Percentiles rank a stretch among this genome's conserved stretches.
Evolutionary conservation across 2,797 vertebrate species (phyloP).

Genomic region (Smutsia temminckii): DNA sequence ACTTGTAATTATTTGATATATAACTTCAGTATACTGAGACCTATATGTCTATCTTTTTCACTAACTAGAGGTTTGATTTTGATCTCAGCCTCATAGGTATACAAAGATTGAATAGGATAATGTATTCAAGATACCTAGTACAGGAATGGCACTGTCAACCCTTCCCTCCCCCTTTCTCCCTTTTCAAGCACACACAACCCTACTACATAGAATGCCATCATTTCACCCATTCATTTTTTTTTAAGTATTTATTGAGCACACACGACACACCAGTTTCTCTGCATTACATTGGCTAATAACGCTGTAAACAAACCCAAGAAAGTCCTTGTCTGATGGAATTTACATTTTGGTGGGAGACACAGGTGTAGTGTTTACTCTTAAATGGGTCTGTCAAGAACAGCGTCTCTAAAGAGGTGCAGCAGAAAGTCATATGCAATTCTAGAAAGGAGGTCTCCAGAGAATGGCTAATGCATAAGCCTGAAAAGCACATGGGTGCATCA

Average conservation of each 20-base stretch:
- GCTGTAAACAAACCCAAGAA: neutral
- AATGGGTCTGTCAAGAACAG: neutral
- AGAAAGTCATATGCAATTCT: neutral
- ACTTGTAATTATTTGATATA: constrained; percentile 3
- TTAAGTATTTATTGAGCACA: neutral
- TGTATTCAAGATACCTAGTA: neutral
- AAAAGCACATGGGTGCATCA: neutral
- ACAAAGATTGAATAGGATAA: neutral
- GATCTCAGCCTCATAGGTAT: neutral
- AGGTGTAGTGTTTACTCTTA: neutral
- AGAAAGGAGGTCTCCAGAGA: neutral
- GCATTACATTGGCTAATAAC: neutral
- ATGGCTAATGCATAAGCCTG: neutral
- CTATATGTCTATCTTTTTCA: neutral
- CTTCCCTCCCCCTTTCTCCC: neutral
- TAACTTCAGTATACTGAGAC: neutral
- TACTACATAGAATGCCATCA: neutral
- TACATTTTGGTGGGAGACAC: neutral
- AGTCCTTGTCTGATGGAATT: neutral
- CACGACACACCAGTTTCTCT: neutral
- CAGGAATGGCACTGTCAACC: neutral
- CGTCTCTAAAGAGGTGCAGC: neutral
- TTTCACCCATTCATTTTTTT: neutral
- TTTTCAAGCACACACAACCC: neutral
- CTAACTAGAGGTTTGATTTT: neutral